These are phyloP conservation scores for Neodiprion fabricii DNA, from an alignment of 1,140 invertebrate species.

Conservation along the genomic window DNA sequence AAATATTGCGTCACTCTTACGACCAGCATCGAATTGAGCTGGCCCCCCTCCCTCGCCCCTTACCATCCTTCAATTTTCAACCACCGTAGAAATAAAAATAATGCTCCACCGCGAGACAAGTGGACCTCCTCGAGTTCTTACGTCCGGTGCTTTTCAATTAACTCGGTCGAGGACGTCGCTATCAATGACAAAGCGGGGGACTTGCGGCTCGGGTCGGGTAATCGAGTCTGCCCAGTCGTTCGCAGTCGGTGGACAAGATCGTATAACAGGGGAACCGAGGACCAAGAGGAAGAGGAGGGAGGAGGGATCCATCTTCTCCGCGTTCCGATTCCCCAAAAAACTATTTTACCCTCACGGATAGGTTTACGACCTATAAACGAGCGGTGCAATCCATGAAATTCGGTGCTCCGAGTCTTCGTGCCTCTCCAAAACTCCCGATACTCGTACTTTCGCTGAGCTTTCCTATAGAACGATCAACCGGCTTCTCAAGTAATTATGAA, in stretches of 20 bases:
- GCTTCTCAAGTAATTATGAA: no score
- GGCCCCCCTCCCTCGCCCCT: no score
- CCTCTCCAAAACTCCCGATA: no score
- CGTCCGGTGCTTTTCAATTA: slow-evolving; percentile 7
- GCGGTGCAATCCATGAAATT: background rate
- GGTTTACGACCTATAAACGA: background rate
- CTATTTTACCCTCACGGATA: slow-evolving; percentile 5
- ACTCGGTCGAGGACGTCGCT: background rate
- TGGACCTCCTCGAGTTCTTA: slow-evolving; percentile 6
- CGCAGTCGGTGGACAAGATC: slow-evolving; percentile 10
- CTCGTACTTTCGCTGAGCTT: no score
- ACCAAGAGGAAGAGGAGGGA: no score
- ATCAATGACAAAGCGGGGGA: background rate
- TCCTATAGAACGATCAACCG: no score
- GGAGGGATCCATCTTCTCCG: background rate
- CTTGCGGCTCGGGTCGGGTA: background rate
- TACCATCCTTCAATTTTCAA: no score
- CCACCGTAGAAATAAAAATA: background rate
- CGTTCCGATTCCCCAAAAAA: slow-evolving; percentile 8
- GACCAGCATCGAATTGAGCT: no score
- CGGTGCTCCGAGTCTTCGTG: no score
- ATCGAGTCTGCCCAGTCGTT: slow-evolving; percentile 4
- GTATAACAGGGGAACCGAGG: slow-evolving; percentile 8
- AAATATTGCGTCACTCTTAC: no score
- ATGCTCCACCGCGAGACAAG: background rate